phyloP scores from a whole-genome alignment of 2,797 vertebrate genomes.

The Champsocephalus gunnari region DNA sequence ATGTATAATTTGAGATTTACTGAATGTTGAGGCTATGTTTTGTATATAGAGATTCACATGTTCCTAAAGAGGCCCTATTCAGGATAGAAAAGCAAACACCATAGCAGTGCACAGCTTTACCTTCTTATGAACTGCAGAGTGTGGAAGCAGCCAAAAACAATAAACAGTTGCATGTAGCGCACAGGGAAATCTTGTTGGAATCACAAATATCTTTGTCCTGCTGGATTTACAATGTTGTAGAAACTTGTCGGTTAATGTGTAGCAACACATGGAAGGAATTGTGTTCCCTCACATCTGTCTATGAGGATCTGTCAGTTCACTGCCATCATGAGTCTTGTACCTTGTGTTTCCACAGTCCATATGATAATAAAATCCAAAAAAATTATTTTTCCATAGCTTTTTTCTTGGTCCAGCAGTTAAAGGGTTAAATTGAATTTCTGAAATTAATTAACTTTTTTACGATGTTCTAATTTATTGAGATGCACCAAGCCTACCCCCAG shows the following conservation, averaged over 20 bases:
- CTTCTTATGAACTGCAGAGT: conserved; percentile 30
- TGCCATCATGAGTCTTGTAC: not conserved
- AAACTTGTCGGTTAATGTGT: conserved; percentile 11
- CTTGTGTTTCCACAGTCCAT: too few relatives aligned
- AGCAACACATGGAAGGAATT: not conserved
- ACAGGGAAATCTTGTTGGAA: conserved; percentile 16
- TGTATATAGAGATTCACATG: too few relatives aligned
- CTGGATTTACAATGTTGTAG: conserved; percentile 11
- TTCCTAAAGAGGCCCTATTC: not conserved
- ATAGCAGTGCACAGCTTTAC: conserved; percentile 20
- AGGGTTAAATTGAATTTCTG: too few relatives aligned
- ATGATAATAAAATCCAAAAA: too few relatives aligned
- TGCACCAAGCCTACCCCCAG: too few relatives aligned
- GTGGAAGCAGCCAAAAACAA: conserved; percentile 36
- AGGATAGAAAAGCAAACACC: conserved; percentile 27
- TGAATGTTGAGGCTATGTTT: not conserved
- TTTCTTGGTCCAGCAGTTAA: too few relatives aligned
- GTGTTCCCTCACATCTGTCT: conserved; percentile 8
- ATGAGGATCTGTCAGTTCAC: not conserved
- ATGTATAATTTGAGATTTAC: not conserved
- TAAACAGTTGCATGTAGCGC: conserved; percentile 9
- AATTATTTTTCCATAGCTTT: too few relatives aligned
- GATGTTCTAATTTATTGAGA: too few relatives aligned
- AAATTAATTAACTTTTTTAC: too few relatives aligned
- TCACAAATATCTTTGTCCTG: conserved; percentile 24